Conservation (phyloP, 2,797 vertebrate genomes). For the Artibeus jamaicensis region DNA sequence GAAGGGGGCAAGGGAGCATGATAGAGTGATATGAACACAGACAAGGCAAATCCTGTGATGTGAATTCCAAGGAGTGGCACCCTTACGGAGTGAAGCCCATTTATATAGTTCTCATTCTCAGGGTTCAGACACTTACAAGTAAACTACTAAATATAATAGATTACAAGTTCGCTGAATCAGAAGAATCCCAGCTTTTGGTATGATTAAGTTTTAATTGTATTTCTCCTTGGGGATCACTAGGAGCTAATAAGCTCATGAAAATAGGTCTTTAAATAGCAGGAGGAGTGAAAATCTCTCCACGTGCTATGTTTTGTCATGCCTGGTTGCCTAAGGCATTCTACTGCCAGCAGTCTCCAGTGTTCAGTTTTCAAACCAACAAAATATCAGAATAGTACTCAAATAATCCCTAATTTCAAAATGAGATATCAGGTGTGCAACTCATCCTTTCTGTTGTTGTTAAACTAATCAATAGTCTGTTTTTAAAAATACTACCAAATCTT, state of each 20-base stretch:
- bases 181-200: conserved; percentile 85
- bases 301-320: conserved; percentile 80
- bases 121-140: conserved; percentile 79
- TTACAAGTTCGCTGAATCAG: conserved; percentile 85
- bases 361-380: conserved; percentile 79
- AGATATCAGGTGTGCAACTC: not conserved
- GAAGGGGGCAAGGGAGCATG: not conserved
- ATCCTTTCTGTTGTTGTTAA: not conserved
- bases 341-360: conserved; percentile 75
- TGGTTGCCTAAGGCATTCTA: conserved; percentile 73
- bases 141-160: conserved; percentile 84
- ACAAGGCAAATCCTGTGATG: conserved; percentile 19
- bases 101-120: conserved; percentile 66
- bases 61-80: conserved; percentile 51
- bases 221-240: conserved; percentile 86
- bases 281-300: conserved; percentile 81
- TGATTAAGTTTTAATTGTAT: conserved; percentile 89
- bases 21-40: not conserved
- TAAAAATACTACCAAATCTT: conserved; percentile 31
- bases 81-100: conserved; percentile 64
- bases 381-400: conserved; percentile 76
- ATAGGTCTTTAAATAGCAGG: conserved; percentile 85
- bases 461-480: not conserved
- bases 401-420: conserved; percentile 67
- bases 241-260: conserved; percentile 86